Percentiles rank a stretch among this genome's conserved stretches.
phyloP scores from a whole-genome alignment of 1,140 invertebrate genomes.

The Coptotermes formosanus region DNA sequence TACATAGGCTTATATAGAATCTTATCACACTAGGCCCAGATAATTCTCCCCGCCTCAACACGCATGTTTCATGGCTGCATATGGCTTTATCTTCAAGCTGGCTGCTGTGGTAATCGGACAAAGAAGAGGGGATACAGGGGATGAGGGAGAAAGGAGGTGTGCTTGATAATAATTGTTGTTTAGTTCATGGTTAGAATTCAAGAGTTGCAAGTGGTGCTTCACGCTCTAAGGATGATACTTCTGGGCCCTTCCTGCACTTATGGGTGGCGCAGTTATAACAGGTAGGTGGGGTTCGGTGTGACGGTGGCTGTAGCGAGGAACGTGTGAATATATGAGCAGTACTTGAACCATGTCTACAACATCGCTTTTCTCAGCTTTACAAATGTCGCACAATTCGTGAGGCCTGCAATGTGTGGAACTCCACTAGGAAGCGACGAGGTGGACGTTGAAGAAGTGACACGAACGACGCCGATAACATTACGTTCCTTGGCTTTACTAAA shows the following conservation, averaged over 20 bases:
- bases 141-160: background rate
- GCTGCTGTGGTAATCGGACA: constrained; percentile 2
- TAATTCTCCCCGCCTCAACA: background rate
- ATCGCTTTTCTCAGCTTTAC: background rate
- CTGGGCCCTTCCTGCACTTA: background rate
- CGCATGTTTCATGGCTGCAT: background rate
- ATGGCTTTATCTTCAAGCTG: background rate
- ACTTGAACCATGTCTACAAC: no score
- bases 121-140: background rate
- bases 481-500: no score
- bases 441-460: background rate
- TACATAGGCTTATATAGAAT: background rate
- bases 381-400: background rate
- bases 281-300: background rate
- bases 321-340: background rate
- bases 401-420: background rate
- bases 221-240: background rate
- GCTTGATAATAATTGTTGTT: background rate
- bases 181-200: background rate
- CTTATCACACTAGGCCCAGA: background rate
- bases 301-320: background rate
- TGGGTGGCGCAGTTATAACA: no score
- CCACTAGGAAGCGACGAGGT: background rate
- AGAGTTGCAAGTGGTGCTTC: background rate
- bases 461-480: no score